Percentiles rank a stretch among this genome's conserved stretches.
phyloP scores from a whole-genome alignment of 2,113 vertebrate genomes.

The Semnopithecus entellus region DNA sequence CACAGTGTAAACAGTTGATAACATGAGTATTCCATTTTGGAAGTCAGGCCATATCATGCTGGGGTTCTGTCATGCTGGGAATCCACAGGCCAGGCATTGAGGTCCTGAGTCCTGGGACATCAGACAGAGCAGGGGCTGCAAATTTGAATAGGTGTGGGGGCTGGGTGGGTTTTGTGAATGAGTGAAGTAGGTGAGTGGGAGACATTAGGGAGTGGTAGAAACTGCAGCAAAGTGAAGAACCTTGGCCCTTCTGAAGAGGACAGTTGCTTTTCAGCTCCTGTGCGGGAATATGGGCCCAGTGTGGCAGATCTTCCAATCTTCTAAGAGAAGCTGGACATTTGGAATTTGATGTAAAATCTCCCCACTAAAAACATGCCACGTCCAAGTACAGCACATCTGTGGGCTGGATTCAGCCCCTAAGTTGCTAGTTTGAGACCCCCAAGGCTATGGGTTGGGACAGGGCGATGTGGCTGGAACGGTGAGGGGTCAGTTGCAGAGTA shows the following conservation, averaged over 20 bases:
- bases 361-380: background rate
- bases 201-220: background rate
- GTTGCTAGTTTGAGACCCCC: background rate
- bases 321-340: background rate
- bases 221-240: background rate
- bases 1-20: background rate
- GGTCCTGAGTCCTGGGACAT: background rate
- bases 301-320: background rate
- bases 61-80: background rate
- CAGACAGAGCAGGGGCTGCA: too few species aligned
- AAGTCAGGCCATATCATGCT: background rate
- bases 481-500: background rate
- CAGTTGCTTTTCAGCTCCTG: background rate
- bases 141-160: background rate
- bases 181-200: background rate
- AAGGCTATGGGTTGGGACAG: background rate
- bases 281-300: background rate
- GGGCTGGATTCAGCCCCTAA: background rate
- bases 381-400: background rate
- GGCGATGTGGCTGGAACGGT: background rate
- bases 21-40: background rate
- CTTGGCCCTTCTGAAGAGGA: background rate
- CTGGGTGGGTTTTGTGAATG: background rate
- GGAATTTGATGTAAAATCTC: background rate
- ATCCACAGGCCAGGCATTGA: background rate